Base-by-base conservation (phyloP, 2,113 vertebrate species). In the Pedionomus torquatus region DNA sequence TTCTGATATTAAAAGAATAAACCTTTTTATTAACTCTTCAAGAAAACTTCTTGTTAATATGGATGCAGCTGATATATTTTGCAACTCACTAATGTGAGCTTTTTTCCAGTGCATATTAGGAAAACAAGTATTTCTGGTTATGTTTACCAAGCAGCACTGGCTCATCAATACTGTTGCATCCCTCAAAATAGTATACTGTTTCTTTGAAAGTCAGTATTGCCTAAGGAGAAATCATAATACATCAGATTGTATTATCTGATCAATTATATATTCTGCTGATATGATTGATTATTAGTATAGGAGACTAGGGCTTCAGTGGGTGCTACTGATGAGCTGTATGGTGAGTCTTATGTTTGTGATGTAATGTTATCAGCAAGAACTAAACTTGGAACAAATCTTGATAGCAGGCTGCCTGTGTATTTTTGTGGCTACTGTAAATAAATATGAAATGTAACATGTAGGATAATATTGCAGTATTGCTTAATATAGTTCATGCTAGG, bases 371-470 rank as follows among this genome's bases (percentile, higher is more conserved):
- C 74, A 91, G n/a, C 72, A 69, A 80, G 69, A 82, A 23, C 83
- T 94, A 93, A 87, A 84, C 44, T 74, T 95, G 35, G 68, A 75
- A 68, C 69, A 87, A 58, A 71, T 21, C 35, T 77, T 89, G 82
- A 58, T 37, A 63, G 72, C 41, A 88, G 43, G 43, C 64, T 87
- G 58, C 83, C 82, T 87, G 37, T 68, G 64, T 87, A 76, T 92
- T 97, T 96, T 87, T 4, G 9, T 94, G 87, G 64, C 72, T 91
- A 74, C 83, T 96, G 79, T 86, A 92, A 94, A 86, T 94, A 95
- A 96, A 89, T 92, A 80, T 68, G 68, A 87, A 94, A 63, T 92
- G 66, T 23, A 94, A 79, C 74, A 25, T 91, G 74, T 68, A 91
- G 83, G 86, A 89, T 87, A 93, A 76, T 87, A 75, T 95, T 97